Percentiles rank a stretch among this genome's conserved stretches.
Evolutionary conservation across 2,888 invertebrate species (phyloP).

Genomic region (Athripsodes cinereus): DNA sequence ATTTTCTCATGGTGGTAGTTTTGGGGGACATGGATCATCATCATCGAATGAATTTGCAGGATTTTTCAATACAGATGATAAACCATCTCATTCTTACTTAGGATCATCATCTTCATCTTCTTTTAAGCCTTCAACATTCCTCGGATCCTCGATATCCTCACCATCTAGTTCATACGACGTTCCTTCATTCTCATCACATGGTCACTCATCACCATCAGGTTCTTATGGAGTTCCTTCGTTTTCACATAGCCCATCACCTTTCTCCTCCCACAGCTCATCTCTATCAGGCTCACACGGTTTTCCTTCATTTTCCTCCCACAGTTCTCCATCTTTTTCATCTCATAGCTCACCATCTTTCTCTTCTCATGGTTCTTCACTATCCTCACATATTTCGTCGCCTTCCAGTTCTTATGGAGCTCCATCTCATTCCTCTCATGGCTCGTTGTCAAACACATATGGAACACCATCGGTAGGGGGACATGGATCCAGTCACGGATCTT

Average conservation of each 20-base stretch:
- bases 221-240: conserved; percentile 18
- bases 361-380: conserved; percentile 8
- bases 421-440: not conserved
- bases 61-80: conserved; percentile 14
- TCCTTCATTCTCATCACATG: conserved; percentile 13
- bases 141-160: conserved; percentile 36
- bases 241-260: conserved; percentile 9
- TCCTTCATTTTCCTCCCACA: conserved; percentile 3
- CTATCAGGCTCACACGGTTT: conserved; percentile 20
- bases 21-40: conserved; percentile 9
- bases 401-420: conserved; percentile 4
- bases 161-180: conserved; percentile 18
- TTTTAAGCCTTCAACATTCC: conserved; percentile 46
- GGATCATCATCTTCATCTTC: conserved; percentile 34
- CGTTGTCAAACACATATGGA: conserved; percentile 20
- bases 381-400: conserved; percentile 5
- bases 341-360: conserved; percentile 5
- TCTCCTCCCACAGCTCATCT: conserved; percentile 11
- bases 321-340: not conserved
- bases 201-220: conserved; percentile 15
- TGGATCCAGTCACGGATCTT: conserved; percentile 35
- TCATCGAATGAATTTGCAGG: conserved; percentile 19
- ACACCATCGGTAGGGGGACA: not conserved
- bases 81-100: conserved; percentile 2
- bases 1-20: conserved; percentile 15